phyloP scores from a whole-genome alignment of 2,797 vertebrate genomes.

The Neopelma chrysocephalum region DNA sequence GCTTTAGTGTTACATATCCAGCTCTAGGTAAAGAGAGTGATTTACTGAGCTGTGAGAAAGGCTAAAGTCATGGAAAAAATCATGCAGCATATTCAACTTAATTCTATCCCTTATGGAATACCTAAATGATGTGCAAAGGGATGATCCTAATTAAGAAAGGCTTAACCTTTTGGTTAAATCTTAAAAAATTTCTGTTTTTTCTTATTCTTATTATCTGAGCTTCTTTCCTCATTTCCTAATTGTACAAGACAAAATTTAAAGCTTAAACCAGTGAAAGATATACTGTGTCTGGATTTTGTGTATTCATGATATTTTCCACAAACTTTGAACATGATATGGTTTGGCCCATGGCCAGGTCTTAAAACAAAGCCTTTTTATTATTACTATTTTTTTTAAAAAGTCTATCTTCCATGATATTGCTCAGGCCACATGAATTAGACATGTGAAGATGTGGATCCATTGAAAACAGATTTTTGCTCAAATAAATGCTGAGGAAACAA shows the following conservation, averaged over 20 bases:
- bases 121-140: background rate
- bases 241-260: background rate
- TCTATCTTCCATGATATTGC: background rate
- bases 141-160: background rate
- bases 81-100: background rate
- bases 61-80: background rate
- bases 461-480: slow-evolving; percentile 42
- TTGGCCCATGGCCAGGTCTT: slow-evolving; percentile 14
- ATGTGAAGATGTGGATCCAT: slow-evolving; percentile 2
- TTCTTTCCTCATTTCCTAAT: background rate
- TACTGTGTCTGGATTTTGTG: background rate
- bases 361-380: background rate
- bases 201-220: background rate
- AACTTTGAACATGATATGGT: slow-evolving; percentile 5
- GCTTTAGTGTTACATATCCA: background rate
- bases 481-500: slow-evolving; percentile 41
- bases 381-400: background rate
- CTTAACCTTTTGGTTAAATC: background rate
- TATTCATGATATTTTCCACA: background rate
- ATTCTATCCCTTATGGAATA: background rate
- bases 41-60: background rate
- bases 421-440: slow-evolving; percentile 4
- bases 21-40: background rate
- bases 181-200: background rate
- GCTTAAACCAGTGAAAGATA: background rate